Conservation (phyloP, 37 sponge, comb jelly and placozoan genomes). For the Bolinopsis microptera region DNA sequence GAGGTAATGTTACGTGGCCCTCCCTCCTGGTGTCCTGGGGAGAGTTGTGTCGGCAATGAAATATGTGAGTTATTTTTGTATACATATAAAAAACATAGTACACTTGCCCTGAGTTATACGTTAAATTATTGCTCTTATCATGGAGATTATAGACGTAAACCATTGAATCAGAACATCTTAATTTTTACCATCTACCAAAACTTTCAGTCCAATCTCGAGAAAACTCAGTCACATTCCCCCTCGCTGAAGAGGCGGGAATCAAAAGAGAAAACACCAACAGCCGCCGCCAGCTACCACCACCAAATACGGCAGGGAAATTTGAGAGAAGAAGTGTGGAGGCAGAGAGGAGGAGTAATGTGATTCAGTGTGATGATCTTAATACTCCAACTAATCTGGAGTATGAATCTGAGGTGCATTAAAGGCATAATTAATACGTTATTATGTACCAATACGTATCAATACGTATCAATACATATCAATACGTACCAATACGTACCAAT, state of each 20-base stretch:
- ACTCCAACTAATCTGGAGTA: background rate
- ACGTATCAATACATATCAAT: no score
- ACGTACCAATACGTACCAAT: no score
- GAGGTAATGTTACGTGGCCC: conserved; percentile 35
- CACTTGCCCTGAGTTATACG: no score
- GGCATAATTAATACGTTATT: no score
- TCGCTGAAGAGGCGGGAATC: background rate
- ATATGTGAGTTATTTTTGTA: conserved; percentile 34
- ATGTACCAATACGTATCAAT: no score
- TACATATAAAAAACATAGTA: no score
- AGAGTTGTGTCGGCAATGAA: conserved; percentile 22
- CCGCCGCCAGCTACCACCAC: no score
- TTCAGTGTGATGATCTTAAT: background rate
- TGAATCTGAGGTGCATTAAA: conserved; percentile 55
- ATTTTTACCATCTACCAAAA: no score
- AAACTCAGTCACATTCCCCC: background rate
- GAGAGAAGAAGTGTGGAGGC: background rate
- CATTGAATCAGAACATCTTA: no score
- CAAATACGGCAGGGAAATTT: background rate
- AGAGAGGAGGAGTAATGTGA: background rate
- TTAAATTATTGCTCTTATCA: no score
- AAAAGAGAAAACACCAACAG: background rate
- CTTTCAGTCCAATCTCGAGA: conserved; percentile 49
- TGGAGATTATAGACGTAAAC: no score
- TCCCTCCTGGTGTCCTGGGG: conserved; percentile 51